Percentiles rank a stretch among this genome's conserved stretches.
phyloP scores from a whole-genome alignment of 2,797 vertebrate species.

The Gallirallus australis region DNA sequence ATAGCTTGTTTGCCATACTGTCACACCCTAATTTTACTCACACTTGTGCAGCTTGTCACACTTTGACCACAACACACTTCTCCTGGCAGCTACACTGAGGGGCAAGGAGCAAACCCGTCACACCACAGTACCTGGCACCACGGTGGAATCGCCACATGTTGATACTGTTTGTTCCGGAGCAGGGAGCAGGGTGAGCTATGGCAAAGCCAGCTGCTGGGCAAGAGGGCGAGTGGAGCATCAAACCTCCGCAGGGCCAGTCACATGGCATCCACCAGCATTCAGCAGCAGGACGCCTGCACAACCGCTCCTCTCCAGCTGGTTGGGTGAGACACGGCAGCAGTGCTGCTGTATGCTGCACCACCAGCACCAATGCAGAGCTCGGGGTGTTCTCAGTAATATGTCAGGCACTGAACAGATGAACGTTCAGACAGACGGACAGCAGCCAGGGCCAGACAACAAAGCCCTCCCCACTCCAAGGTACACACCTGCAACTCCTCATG shows the following conservation, averaged over 20 bases:
- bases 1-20: neutral
- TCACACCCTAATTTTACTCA: neutral
- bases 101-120: accelerated
- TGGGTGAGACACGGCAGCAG: neutral
- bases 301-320: no score
- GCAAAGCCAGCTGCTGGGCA: neutral
- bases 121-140: accelerated
- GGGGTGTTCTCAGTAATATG: neutral
- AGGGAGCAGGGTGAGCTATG: neutral
- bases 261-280: accelerated
- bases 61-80: no score
- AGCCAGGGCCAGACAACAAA: neutral
- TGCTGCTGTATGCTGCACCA: neutral
- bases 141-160: neutral
- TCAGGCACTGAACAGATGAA: neutral
- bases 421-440: neutral
- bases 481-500: no score
- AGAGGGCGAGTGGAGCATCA: accelerated
- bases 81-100: no score
- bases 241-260: accelerated
- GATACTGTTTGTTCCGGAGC: neutral
- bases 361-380: accelerated
- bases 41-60: accelerated
- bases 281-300: no score
- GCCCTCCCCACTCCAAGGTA: neutral